These are phyloP conservation scores for Brachionus calyciflorus DNA, from an alignment of 1,140 invertebrate genomes.

Conservation along the genomic window DNA sequence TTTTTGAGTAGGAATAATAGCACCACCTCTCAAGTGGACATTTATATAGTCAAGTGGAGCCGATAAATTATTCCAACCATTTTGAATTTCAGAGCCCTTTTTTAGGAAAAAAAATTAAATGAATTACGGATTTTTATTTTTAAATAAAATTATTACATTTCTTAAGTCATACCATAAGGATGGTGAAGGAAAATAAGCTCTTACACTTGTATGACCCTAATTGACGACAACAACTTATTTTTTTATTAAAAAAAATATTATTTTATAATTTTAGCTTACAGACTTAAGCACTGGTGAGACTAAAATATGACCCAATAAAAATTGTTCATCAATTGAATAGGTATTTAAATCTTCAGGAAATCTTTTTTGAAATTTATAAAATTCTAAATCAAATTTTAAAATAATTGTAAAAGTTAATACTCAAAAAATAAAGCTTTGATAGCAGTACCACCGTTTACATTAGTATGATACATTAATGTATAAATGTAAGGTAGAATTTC, in stretches of 20 bases:
- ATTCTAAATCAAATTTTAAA: background rate
- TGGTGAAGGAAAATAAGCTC: conserved; percentile 24
- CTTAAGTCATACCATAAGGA: conserved; percentile 23
- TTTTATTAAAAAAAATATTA: background rate
- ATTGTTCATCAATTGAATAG: conserved; percentile 71
- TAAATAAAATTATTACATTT: conserved; percentile 12
- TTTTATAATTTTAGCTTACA: conserved; percentile 50
- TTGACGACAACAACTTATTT: no score
- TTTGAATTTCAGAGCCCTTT: background rate
- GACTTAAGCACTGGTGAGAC: conserved; percentile 72
- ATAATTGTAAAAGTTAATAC: background rate
- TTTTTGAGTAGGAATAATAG: conserved; percentile 57
- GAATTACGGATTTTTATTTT: no score
- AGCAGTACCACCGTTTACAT: conserved; percentile 70
- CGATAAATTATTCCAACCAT: conserved; percentile 25
- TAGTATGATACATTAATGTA: conserved; percentile 72
- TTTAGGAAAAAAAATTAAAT: background rate
- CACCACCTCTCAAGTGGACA: conserved; percentile 58
- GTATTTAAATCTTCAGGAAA: conserved; percentile 64
- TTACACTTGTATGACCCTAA: conserved; percentile 54
- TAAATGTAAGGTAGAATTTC: conserved; percentile 76
- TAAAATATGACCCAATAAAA: conserved; percentile 74
- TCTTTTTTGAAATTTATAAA: conserved; percentile 40
- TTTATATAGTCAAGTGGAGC: conserved; percentile 54
- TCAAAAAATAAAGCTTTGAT: conserved; percentile 70